These are phyloP conservation scores for Cromileptes altivelis DNA, from an alignment of 2,113 vertebrate species.

Conservation along the genomic window DNA sequence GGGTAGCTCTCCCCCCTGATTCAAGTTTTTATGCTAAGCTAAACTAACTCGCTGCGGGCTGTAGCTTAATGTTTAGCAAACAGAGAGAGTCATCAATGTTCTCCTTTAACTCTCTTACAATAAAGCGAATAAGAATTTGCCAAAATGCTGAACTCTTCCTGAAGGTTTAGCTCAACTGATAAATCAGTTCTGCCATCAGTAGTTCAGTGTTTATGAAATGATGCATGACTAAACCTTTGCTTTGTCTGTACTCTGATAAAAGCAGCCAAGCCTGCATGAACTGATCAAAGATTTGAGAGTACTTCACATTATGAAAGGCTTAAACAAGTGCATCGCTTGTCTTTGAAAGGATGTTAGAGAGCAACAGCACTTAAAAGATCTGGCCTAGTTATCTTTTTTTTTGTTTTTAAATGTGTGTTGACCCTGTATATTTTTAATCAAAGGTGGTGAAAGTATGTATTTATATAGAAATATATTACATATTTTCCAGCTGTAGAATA, in stretches of 20 bases:
- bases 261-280: not conserved
- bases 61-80: too few relatives aligned
- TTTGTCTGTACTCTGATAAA: constrained; percentile 5
- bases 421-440: constrained; percentile 17
- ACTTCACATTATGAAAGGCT: constrained; percentile 48
- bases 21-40: too few relatives aligned
- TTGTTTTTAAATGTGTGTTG: not conserved
- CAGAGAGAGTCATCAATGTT: not conserved
- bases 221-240: not conserved
- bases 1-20: too few relatives aligned
- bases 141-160: not conserved
- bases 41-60: too few relatives aligned
- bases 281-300: constrained; percentile 26
- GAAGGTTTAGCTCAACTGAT: not conserved
- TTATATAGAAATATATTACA: too few relatives aligned
- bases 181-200: not conserved
- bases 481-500: too few relatives aligned
- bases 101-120: not conserved
- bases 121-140: not conserved
- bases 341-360: constrained; percentile 26
- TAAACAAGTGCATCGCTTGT: constrained; percentile 22
- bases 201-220: not conserved
- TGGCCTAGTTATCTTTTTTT: not conserved
- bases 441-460: not conserved
- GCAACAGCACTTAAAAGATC: not conserved